Base-by-base conservation (phyloP, 2,888 invertebrate genomes). In the Adelognathus sp. region DNA sequence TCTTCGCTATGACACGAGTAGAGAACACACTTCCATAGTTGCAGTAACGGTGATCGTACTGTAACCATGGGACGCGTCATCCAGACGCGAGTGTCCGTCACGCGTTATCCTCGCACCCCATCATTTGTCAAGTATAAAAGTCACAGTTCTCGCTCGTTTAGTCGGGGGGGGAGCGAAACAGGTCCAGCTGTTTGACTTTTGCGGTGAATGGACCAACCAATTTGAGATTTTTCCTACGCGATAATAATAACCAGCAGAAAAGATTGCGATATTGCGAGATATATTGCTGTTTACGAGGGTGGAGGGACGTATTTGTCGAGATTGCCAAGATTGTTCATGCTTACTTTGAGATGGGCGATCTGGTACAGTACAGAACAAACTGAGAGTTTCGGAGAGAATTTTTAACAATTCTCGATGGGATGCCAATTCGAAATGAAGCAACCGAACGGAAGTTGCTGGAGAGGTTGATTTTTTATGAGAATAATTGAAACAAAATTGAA, bases 51-150 rank as follows among this genome's bases (percentile, higher is more conserved):
- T n/a, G n/a, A n/a, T n/a, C n/a, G n/a, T n/a, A n/a, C n/a, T n/a
- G 4, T 21, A 18, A 11, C 1, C 21, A 4, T 18, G 21, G 50
- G 24, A 50, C 18, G n/a, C 36, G 39, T 39, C 64, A 63, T 63
- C 46, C 21, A 52, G 50, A 31, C 39, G 56, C 64, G 39, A 64
- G 50, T 50, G 29, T 76, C 39, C 70, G 76, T 76, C 70, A 76
- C 76, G 76, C 39, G 58, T 76, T 76, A 76, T 67, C 21, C 67
- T 76, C 58, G 50, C 44, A 33, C 70, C 64, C 64, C 58, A 76
- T 76, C 76, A 71, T 76, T 76, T 71, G 76, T 76, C 76, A 76
- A 36, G 46, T 31, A 50, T 39, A 67, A 60, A 50, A 14, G 60
- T 58, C 41, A 21, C 50, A 24, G 27, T 11, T 31, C 33, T 36